Percentiles rank a stretch among this genome's conserved stretches.
phyloP scores from a whole-genome alignment of 2,888 invertebrate genomes.

The Toxonevra muliebris region DNA sequence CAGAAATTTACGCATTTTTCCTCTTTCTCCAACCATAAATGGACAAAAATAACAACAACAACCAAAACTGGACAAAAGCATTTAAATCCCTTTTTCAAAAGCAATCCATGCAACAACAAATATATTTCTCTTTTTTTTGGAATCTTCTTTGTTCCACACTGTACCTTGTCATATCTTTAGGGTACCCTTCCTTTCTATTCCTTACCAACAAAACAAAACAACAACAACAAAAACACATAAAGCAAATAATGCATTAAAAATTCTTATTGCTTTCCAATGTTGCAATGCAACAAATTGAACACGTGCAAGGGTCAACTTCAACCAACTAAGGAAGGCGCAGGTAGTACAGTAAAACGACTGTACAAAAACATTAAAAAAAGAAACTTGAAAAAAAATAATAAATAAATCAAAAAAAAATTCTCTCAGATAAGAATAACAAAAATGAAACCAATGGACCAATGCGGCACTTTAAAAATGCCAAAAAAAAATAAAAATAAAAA shows the following conservation, averaged over 20 bases:
- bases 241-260: no score
- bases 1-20: conserved; percentile 28
- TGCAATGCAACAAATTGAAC: conserved; percentile 46
- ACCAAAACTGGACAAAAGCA: conserved; percentile 34
- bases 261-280: no score
- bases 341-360: conserved; percentile 1
- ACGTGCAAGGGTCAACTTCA: conserved; percentile 59
- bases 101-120: no score
- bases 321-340: not conserved
- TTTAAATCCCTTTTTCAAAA: conserved; percentile 48
- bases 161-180: conserved; percentile 5
- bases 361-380: conserved; percentile 1
- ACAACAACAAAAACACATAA: not conserved
- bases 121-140: conserved; percentile 9
- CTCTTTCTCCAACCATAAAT: conserved; percentile 17
- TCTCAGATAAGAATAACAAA: not conserved
- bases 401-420: not conserved
- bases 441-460: conserved; percentile 1
- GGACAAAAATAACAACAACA: conserved; percentile 16
- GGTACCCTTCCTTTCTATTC: conserved; percentile 17
- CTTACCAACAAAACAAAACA: not conserved
- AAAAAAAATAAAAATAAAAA: not conserved
- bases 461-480: not conserved
- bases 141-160: conserved; percentile 40
- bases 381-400: not conserved